A percentile compares a stretch with the other conserved stretches of the same genome.
Conservation (phyloP, 2,113 vertebrate genomes). For the Neodon shergylaensis region DNA sequence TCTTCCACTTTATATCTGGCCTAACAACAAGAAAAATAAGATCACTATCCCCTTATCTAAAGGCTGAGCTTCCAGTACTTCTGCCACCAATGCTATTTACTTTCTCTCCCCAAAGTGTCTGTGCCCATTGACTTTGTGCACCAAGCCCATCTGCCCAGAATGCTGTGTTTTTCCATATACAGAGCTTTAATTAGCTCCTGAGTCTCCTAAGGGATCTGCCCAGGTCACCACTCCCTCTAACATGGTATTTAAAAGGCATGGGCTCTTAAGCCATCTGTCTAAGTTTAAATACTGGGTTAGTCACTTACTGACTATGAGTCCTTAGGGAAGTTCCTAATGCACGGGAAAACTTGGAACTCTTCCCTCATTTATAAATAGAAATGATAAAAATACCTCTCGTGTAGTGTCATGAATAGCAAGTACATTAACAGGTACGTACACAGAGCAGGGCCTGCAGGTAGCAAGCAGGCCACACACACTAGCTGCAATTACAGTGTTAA, state of each 20-base stretch:
- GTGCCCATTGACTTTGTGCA: background rate
- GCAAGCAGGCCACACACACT: background rate
- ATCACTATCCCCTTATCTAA: slow-evolving; percentile 40
- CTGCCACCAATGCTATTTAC: background rate
- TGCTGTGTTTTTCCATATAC: background rate
- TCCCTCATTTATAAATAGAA: slow-evolving; percentile 12
- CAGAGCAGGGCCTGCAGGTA: background rate
- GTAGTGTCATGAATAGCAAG: background rate
- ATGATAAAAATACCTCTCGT: background rate
- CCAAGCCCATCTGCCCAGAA: slow-evolving; percentile 4
- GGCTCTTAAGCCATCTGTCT: background rate
- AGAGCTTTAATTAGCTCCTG: slow-evolving; percentile 3
- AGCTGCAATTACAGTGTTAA: background rate
- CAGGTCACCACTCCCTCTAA: background rate
- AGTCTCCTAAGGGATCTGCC: background rate
- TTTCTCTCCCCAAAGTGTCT: slow-evolving; percentile 4
- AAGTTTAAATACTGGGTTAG: background rate
- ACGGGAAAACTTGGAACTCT: background rate
- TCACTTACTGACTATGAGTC: background rate
- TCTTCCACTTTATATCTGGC: background rate
- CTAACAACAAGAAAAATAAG: background rate
- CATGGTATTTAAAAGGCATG: background rate
- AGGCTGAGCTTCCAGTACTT: background rate
- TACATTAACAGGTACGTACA: background rate
- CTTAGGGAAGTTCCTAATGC: background rate